Base-by-base conservation (phyloP, 2,888 invertebrate species). In the Meandrusa payeni region DNA sequence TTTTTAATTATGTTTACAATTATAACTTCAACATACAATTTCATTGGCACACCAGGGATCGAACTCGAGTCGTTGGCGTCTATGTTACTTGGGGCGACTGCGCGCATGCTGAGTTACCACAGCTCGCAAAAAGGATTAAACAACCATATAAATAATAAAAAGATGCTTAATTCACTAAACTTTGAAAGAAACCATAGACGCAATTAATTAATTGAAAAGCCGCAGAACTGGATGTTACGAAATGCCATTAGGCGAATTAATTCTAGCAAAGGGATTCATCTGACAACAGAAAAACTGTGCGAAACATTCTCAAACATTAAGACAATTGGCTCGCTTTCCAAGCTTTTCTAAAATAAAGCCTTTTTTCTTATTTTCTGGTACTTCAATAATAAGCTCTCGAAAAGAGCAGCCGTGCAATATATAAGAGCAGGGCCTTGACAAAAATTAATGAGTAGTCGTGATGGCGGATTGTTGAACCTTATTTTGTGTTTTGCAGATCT, bases 191-290 rank as follows among this genome's bases (percentile, higher is more conserved):
- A n/a, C 13, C 2, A 13, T 2, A 5, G 11, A 33, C 19, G 11
- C 13, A 41, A 41, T 42, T 31, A 31, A 11, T 29, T 42, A 19
- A 42, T 42, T 28, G 28, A 20, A 29, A 23, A 29, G 29, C n/a
- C 5, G 11, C 5, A 9, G 12, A 28, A 28, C 15, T 22, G 27
- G 9, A n/a, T 17, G 15, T 23, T 15, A 29, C 24, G 11, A 17
- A 36, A 29, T 5, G 13, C 42, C 36, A 36, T 36, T 42, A 36
- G 23, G 15, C 17, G 17, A 42, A 42, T 42, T 42, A 33, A 36
- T 27, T 24, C 24, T 19, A 9, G 23, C 24, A 34, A 36, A 42
- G 41, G 13, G 28, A 20, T 22, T 34, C 26, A 3, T 38, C 9
- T 22, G 22, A 24, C 36, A 26, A 24, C 36, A 24, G 15, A 19